Percentiles rank a stretch among this genome's conserved stretches.
Evolutionary conservation across 92 coral and sea anemone genomes (phyloP).

Genomic region (Phymanthus crucifer): DNA sequence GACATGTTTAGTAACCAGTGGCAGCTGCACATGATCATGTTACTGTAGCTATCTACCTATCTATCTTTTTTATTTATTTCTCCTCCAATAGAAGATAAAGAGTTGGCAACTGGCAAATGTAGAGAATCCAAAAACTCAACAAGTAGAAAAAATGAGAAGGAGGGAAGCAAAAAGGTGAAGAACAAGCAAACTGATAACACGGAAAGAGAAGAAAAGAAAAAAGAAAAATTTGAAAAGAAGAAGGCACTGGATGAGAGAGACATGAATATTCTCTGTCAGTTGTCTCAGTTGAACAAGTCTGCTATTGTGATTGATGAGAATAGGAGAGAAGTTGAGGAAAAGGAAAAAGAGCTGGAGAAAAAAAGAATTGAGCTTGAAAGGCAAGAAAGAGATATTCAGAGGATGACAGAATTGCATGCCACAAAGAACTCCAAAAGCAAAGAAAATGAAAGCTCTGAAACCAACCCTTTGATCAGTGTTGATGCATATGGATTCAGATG

Average conservation of each 20-base stretch:
- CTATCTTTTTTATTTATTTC: too few relatives aligned
- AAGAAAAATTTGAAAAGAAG: conserved; percentile 44
- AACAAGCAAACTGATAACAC: conserved; percentile 20
- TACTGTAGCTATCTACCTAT: neutral
- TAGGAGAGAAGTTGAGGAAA: conserved; percentile 37
- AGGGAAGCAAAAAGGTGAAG: conserved; percentile 16
- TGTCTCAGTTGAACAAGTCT: conserved; percentile 42
- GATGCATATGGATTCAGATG: conserved; percentile 9
- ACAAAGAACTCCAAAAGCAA: conserved; percentile 2
- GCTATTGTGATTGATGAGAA: conserved; percentile 40
- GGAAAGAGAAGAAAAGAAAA: conserved; percentile 38
- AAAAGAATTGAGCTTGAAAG: conserved; percentile 19
- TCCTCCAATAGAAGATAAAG: neutral
- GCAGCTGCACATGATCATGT: too few relatives aligned
- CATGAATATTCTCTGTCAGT: conserved; percentile 41
- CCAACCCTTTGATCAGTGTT: neutral
- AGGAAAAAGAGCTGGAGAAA: conserved; percentile 37
- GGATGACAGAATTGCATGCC: conserved; percentile 15
- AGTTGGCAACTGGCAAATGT: neutral
- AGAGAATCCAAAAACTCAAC: neutral
- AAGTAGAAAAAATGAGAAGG: conserved; percentile 13
- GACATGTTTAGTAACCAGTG: too few relatives aligned
- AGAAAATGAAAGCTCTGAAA: neutral
- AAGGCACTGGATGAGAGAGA: conserved; percentile 58
- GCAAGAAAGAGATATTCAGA: conserved; percentile 18